Evolutionary conservation across 2,113 vertebrate species (phyloP).

Genomic region (Callorhinus ursinus): DNA sequence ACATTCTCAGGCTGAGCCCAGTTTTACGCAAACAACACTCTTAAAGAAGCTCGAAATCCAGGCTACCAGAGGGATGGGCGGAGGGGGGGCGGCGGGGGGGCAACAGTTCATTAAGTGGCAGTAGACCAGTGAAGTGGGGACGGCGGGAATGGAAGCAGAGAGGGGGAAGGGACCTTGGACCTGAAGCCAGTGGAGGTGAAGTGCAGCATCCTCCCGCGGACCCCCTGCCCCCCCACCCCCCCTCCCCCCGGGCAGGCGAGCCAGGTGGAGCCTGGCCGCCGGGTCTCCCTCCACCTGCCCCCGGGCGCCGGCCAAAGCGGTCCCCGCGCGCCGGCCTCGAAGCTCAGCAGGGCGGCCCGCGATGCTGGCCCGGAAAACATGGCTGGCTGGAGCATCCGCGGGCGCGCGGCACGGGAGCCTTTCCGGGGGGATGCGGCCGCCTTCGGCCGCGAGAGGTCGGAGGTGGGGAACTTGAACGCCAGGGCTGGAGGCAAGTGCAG

Average conservation of each 20-base stretch:
- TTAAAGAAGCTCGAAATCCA: constrained; percentile 57
- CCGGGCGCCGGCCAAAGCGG: background rate
- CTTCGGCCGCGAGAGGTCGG: background rate
- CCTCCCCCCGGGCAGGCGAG: background rate
- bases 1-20: constrained; percentile 87
- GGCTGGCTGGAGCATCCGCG: constrained; percentile 87
- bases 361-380: constrained; percentile 88
- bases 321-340: background rate
- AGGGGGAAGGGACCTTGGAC: background rate
- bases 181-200: constrained; percentile 42
- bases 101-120: constrained; percentile 85
- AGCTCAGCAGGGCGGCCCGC: background rate
- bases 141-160: constrained; percentile 22
- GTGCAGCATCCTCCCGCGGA: background rate
- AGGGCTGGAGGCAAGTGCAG: background rate
- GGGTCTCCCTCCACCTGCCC: background rate
- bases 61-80: constrained; percentile 3
- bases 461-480: background rate
- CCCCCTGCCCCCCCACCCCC: background rate
- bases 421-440: background rate
- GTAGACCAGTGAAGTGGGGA: constrained; percentile 60
- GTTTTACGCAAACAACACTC: constrained; percentile 81
- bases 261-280: background rate
- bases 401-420: background rate
- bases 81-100: background rate